Evolutionary conservation across 2,888 invertebrate species (phyloP).

Genomic region (Drosophila neutralis): DNA sequence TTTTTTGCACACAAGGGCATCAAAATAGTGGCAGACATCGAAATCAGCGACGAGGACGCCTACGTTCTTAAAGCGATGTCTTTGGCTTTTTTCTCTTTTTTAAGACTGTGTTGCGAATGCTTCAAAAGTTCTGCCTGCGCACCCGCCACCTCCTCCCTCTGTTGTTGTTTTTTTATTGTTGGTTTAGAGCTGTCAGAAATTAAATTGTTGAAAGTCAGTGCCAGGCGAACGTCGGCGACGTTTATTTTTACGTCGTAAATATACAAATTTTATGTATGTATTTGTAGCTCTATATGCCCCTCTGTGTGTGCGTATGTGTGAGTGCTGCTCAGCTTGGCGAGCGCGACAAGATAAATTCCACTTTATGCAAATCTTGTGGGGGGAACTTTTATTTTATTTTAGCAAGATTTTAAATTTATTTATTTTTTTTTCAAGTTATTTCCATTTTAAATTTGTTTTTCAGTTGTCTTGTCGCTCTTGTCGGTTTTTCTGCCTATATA

Average conservation of each 20-base stretch:
- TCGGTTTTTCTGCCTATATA: conserved; percentile 53
- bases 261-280: conserved; percentile 72
- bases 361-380: conserved; percentile 77
- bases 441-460: conserved; percentile 79
- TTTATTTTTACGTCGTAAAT: conserved; percentile 81
- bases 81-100: conserved; percentile 34
- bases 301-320: conserved; percentile 5
- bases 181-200: conserved; percentile 65
- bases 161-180: conserved; percentile 31
- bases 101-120: conserved; percentile 32
- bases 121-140: conserved; percentile 34
- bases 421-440: conserved; percentile 54
- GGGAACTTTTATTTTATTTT: conserved; percentile 50
- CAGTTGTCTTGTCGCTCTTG: conserved; percentile 31
- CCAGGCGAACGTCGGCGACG: conserved; percentile 48
- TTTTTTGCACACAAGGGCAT: conserved; percentile 23
- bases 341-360: conserved; percentile 69
- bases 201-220: conserved; percentile 78
- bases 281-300: conserved; percentile 17
- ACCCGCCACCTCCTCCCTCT: not conserved
- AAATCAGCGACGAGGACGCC: conserved; percentile 30
- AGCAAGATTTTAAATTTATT: conserved; percentile 31
- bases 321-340: conserved; percentile 41
- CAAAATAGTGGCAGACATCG: conserved; percentile 31
- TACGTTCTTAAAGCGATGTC: conserved; percentile 54